Conservation (phyloP, 2,888 invertebrate genomes). For the Colletes collaris region DNA sequence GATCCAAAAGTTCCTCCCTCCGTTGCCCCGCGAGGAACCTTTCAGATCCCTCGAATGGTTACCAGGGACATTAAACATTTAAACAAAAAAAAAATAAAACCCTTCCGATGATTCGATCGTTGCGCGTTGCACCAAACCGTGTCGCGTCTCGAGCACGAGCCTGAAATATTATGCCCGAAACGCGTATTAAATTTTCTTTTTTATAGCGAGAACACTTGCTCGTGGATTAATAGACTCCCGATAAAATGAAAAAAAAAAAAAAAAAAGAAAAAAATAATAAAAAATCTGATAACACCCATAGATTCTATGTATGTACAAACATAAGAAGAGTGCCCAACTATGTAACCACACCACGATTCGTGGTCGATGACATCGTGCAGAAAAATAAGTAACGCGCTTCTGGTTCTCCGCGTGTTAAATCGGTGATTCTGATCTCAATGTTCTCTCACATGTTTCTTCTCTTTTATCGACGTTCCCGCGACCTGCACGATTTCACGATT, state of each 20-base stretch:
- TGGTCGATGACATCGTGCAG: constrained; percentile 68
- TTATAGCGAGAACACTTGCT: not conserved
- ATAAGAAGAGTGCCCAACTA: constrained; percentile 67
- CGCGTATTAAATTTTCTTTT: not conserved
- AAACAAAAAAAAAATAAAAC: not conserved
- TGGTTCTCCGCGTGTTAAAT: too few relatives aligned
- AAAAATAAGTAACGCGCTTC: not conserved
- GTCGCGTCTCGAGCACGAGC: constrained; percentile 6
- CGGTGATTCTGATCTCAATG: too few relatives aligned
- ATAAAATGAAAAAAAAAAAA: constrained; percentile 13
- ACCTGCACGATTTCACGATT: constrained; percentile 69
- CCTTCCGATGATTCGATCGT: not conserved
- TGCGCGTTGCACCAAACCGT: not conserved
- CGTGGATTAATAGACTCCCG: constrained; percentile 33
- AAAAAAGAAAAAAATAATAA: constrained; percentile 47
- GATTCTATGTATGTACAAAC: constrained; percentile 69
- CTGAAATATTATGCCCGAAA: constrained; percentile 6
- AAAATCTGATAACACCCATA: constrained; percentile 64
- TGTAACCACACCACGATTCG: constrained; percentile 67
- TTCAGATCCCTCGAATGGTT: not conserved
- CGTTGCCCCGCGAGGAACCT: not conserved
- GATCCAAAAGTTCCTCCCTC: constrained; percentile 1
- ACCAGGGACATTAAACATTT: not conserved
- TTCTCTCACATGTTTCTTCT: not conserved
- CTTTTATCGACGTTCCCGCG: constrained; percentile 24